These are phyloP conservation scores for Plutomurus gul DNA, from an alignment of 1,140 invertebrate species.

Conservation along the genomic window DNA sequence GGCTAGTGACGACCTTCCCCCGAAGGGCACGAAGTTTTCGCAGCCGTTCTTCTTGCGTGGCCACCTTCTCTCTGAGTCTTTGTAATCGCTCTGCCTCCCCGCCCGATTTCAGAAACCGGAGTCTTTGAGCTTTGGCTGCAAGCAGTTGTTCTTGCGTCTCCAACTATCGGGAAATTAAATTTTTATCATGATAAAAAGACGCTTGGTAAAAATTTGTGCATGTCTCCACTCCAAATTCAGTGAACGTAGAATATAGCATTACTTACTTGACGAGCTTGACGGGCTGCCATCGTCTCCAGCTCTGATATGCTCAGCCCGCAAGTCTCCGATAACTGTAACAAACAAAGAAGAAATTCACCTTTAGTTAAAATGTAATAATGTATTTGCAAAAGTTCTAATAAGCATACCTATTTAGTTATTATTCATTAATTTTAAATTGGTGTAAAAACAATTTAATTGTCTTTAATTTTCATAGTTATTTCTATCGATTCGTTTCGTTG, in stretches of 20 bases:
- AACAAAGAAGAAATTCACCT: slow-evolving; percentile 22
- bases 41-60: slow-evolving; percentile 91
- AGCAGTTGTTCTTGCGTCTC: slow-evolving; percentile 88
- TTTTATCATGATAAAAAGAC: slow-evolving; percentile 90
- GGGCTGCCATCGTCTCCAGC: slow-evolving; percentile 50
- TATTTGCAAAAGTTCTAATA: background rate
- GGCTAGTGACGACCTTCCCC: slow-evolving; percentile 89
- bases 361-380: slow-evolving; percentile 6
- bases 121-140: slow-evolving; percentile 87
- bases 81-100: slow-evolving; percentile 86
- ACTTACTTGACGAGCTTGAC: slow-evolving; percentile 45
- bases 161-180: slow-evolving; percentile 86
- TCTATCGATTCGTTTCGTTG: too few relatives aligned
- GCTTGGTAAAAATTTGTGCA: slow-evolving; percentile 56
- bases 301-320: slow-evolving; percentile 54
- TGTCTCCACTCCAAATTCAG: too few relatives aligned
- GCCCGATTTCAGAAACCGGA: slow-evolving; percentile 86
- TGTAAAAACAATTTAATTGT: too few relatives aligned
- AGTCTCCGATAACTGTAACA: slow-evolving; percentile 53
- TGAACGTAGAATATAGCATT: too few relatives aligned
- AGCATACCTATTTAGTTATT: too few relatives aligned
- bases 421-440: too few relatives aligned
- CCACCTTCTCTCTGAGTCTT: slow-evolving; percentile 84
- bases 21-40: slow-evolving; percentile 83
- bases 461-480: too few relatives aligned